Base-by-base conservation (phyloP, 2,888 invertebrate species). In the Agonopterix heracliana region DNA sequence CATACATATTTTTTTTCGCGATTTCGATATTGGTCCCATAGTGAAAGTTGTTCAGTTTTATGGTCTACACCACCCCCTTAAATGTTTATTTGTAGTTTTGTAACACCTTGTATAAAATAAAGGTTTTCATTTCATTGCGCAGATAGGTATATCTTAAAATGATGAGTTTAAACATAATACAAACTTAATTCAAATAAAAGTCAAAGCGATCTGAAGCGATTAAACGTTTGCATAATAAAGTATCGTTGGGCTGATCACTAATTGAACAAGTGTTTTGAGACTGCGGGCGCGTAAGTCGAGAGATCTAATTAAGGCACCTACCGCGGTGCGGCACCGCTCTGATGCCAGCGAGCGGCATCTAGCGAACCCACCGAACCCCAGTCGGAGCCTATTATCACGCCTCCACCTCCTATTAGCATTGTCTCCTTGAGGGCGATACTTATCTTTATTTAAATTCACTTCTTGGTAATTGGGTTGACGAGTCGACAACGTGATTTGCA, bases 401-500 rank as follows among this genome's bases (percentile, higher is more conserved):
- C 83, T 81, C 86, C 83, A 71, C 76, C 79, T 77, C 81, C 84
- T 83, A 87, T 87, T 87, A 88, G 87, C 87, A 87, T 87, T 87
- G 87, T 87, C 87, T 88, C 81, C 82, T 83, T 77, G 81, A 84
- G 86, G 82, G 86, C 85, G 87, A 88, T 87, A 88, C 88, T 88
- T 87, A 88, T 87, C 88, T 87, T 88, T 88, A 88, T 88, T 88
- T 88, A 88, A 88, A 88, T 87, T 88, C 87, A 88, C 88, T 87
- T 87, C 87, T 86, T 87, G 81, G 86, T 87, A 88, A 88, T 88
- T 88, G 87, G 86, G 86, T 87, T 88, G 88, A 88, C 87, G 86
- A 87, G 86, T 87, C 84, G 86, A 85, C 87, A 86, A 88, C 88
- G 88, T 88, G 87, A 88, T 88, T 88, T 88, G 88, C 88, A 88